These are phyloP conservation scores for Pontoporia blainvillei DNA, from an alignment of 2,113 vertebrate species.

Conservation along the genomic window DNA sequence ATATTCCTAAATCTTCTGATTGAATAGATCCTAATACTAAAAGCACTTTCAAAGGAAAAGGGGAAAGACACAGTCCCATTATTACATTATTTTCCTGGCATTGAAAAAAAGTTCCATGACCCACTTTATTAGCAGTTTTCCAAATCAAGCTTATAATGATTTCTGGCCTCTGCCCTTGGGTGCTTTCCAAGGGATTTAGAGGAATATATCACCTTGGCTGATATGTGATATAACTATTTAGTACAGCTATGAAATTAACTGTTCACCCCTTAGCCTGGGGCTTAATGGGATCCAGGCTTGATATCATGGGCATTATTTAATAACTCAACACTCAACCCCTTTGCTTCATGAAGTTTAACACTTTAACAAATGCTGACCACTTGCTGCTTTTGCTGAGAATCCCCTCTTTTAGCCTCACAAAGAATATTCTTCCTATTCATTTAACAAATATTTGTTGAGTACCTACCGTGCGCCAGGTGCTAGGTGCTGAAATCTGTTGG, in stretches of 20 bases:
- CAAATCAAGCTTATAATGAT: slow-evolving; percentile 65
- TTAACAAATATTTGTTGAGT: neutral
- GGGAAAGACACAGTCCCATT: slow-evolving; percentile 49
- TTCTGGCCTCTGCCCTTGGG: slow-evolving; percentile 63
- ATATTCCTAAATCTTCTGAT: slow-evolving; percentile 58
- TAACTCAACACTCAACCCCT: slow-evolving; percentile 22
- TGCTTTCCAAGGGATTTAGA: slow-evolving; percentile 66
- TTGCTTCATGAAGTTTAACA: slow-evolving; percentile 21
- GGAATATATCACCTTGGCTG: slow-evolving; percentile 70
- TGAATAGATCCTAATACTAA: slow-evolving; percentile 55
- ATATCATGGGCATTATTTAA: slow-evolving; percentile 48
- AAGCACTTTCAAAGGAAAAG: slow-evolving; percentile 51
- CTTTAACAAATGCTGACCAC: slow-evolving; percentile 14
- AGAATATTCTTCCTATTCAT: neutral
- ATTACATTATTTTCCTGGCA: slow-evolving; percentile 58
- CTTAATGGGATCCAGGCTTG: slow-evolving; percentile 55
- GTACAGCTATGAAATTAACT: slow-evolving; percentile 66
- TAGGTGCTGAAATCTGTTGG: neutral
- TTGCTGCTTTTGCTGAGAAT: slow-evolving; percentile 30
- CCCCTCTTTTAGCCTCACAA: neutral
- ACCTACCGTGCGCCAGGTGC: neutral
- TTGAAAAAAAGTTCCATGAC: slow-evolving; percentile 56
- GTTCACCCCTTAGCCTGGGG: slow-evolving; percentile 58
- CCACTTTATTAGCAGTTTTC: slow-evolving; percentile 68
- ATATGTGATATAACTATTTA: slow-evolving; percentile 72